These are phyloP conservation scores for Camelus dromedarius DNA, from an alignment of 2,113 vertebrate genomes.

Conservation along the genomic window DNA sequence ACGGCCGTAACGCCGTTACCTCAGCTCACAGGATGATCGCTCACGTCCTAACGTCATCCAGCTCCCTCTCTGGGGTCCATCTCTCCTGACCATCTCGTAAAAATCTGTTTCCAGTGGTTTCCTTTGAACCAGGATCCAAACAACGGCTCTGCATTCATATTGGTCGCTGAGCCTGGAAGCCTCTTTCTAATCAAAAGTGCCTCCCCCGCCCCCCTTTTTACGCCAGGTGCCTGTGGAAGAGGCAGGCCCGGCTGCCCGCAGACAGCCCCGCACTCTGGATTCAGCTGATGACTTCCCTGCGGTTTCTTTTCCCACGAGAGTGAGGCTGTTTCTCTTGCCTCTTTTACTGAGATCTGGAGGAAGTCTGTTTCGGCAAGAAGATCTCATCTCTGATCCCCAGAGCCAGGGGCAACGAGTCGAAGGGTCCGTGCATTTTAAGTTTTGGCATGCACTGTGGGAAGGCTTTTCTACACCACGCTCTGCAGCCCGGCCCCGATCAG, in stretches of 20 bases:
- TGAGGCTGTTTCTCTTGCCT: background rate
- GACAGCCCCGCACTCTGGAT: background rate
- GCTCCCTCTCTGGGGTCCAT: fast-evolving
- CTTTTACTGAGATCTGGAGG: background rate
- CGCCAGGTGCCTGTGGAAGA: background rate
- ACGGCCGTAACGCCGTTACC: background rate
- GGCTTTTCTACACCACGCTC: fast-evolving
- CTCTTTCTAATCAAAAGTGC: background rate
- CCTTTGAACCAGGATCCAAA: background rate
- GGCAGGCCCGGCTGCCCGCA: background rate
- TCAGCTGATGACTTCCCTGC: background rate
- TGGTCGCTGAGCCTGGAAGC: background rate
- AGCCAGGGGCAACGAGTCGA: background rate
- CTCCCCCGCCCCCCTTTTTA: background rate
- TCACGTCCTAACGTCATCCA: background rate
- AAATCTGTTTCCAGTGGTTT: background rate
- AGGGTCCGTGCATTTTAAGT: background rate
- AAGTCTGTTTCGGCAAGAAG: background rate
- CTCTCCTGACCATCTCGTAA: background rate
- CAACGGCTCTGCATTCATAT: fast-evolving
- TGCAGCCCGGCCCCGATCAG: background rate
- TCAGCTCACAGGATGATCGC: background rate
- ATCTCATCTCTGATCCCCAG: background rate
- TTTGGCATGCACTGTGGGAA: background rate
- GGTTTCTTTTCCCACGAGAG: background rate